Evolutionary conservation across 1,140 invertebrate genomes (phyloP).

Genomic region (Papilio aristodemus): DNA sequence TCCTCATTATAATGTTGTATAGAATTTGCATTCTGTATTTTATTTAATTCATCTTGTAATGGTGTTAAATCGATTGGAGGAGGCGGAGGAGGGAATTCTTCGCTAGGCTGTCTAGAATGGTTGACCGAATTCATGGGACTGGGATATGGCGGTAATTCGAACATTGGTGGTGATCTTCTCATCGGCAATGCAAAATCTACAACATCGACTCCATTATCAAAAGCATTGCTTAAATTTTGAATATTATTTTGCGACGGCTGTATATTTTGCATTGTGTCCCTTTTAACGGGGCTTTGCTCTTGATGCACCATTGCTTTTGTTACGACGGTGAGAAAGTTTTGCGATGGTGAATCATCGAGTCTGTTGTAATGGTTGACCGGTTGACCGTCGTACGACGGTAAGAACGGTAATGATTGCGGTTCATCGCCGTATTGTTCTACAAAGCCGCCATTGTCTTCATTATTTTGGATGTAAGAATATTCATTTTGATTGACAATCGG

Average conservation of each 20-base stretch:
- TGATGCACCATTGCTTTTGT: slow-evolving; percentile 91
- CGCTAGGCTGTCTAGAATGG: slow-evolving; percentile 91
- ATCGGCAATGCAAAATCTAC: slow-evolving; percentile 79
- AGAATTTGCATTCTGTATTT: slow-evolving; percentile 59
- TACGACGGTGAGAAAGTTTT: slow-evolving; percentile 83
- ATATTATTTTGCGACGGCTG: slow-evolving; percentile 61
- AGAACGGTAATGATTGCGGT: slow-evolving; percentile 84
- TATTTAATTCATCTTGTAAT: slow-evolving; percentile 80
- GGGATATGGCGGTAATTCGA: slow-evolving; percentile 90
- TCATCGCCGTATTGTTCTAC: slow-evolving; percentile 81
- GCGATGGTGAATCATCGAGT: slow-evolving; percentile 64
- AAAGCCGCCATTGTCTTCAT: slow-evolving; percentile 73
- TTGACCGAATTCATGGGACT: slow-evolving; percentile 86
- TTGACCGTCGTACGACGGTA: slow-evolving; percentile 81
- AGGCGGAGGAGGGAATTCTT: slow-evolving; percentile 93
- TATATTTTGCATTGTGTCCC: slow-evolving; percentile 56
- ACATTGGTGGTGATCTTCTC: slow-evolving; percentile 66
- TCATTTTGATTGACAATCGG: slow-evolving; percentile 61
- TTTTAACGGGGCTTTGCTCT: slow-evolving; percentile 86
- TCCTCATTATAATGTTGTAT: slow-evolving; percentile 50
- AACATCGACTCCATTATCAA: slow-evolving; percentile 82
- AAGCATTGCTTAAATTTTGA: slow-evolving; percentile 68
- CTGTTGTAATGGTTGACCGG: slow-evolving; percentile 60
- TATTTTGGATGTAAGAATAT: slow-evolving; percentile 65
- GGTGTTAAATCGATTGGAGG: slow-evolving; percentile 86